Conservation (phyloP, 2,888 invertebrate species). For the Pachliopta kotzebuea region DNA sequence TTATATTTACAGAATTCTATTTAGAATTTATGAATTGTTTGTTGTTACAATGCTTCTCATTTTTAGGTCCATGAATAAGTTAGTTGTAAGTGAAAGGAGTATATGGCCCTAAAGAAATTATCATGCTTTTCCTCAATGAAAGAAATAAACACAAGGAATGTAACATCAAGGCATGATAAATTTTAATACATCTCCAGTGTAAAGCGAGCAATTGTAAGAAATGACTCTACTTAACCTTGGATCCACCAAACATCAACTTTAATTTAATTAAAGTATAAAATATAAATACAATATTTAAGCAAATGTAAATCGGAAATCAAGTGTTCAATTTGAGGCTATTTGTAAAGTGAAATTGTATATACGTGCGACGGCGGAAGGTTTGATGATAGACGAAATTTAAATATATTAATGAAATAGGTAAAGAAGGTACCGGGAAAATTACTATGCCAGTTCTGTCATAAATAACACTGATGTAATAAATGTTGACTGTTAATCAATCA, state of each 20-base stretch:
- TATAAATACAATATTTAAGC: not conserved
- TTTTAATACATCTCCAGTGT: not conserved
- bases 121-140: not conserved
- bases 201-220: no score
- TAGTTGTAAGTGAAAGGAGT: conserved; percentile 1
- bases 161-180: not conserved
- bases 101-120: not conserved
- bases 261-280: not conserved
- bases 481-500: not conserved
- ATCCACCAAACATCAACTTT: not conserved
- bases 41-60: conserved; percentile 3
- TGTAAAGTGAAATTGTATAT: conserved; percentile 11
- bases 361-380: not conserved
- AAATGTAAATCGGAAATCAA: not conserved
- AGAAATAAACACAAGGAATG: not conserved
- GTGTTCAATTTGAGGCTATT: conserved; percentile 5
- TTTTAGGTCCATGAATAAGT: conserved; percentile 17
- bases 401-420: not conserved
- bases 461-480: not conserved
- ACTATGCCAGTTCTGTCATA: not conserved
- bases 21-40: not conserved
- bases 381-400: not conserved
- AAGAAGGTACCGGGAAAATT: not conserved
- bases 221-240: not conserved
- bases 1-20: conserved; percentile 1